These are phyloP conservation scores for Cydia strobilella DNA, from an alignment of 1,140 invertebrate genomes.

Conservation along the genomic window DNA sequence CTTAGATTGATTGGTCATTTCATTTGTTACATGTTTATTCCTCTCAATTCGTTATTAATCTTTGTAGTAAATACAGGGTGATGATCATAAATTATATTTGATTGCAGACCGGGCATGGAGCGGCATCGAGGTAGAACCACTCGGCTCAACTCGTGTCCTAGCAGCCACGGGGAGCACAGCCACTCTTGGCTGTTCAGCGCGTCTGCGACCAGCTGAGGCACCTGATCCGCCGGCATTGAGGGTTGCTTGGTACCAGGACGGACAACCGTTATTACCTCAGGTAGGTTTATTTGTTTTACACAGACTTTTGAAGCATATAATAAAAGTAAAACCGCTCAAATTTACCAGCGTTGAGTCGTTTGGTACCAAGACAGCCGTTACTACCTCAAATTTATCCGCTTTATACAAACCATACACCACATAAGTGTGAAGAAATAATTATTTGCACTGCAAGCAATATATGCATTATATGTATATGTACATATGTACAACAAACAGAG, in stretches of 20 bases:
- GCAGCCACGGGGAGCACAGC: constrained; percentile 56
- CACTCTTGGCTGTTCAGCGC: constrained; percentile 63
- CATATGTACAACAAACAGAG: too few species aligned
- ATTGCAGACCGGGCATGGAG: neutral
- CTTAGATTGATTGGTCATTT: too few species aligned
- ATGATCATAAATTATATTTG: neutral
- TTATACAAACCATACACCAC: too few species aligned
- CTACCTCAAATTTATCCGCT: constrained; percentile 51
- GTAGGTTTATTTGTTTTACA: constrained; percentile 38
- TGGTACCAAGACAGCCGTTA: constrained; percentile 57
- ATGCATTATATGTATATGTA: too few species aligned
- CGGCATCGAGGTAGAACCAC: neutral
- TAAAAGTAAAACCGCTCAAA: neutral
- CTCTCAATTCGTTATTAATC: neutral
- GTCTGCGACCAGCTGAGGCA: constrained; percentile 47
- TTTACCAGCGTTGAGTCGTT: constrained; percentile 54
- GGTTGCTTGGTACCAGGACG: constrained; percentile 59
- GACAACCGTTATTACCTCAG: constrained; percentile 55
- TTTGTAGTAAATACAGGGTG: neutral
- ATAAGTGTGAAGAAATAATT: too few species aligned
- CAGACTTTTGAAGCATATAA: too few species aligned
- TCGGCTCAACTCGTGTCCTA: constrained; percentile 10
- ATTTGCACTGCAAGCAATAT: too few species aligned
- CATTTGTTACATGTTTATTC: neutral
- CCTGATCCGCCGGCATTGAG: constrained; percentile 51